Percentiles rank a stretch among this genome's conserved stretches.
phyloP scores from a whole-genome alignment of 1,140 invertebrate genomes.

The Leptestheria dahalacensis region DNA sequence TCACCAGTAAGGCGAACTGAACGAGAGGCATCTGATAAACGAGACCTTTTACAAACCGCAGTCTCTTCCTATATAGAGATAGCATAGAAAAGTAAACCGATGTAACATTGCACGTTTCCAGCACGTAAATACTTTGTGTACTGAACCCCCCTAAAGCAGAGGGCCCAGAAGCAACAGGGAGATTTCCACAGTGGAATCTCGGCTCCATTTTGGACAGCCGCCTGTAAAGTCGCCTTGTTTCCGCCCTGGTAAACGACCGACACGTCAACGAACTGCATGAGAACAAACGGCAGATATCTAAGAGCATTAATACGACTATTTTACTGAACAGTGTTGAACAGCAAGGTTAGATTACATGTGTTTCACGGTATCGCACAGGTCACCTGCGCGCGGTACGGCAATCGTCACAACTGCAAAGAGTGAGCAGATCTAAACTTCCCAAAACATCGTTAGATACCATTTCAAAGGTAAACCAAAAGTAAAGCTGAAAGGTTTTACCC shows the following conservation, averaged over 20 bases:
- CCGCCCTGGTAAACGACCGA: background rate
- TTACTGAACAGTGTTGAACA: too few species aligned
- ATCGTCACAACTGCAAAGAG: background rate
- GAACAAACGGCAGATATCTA: background rate
- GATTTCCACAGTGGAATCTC: background rate
- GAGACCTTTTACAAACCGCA: background rate
- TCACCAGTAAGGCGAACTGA: background rate
- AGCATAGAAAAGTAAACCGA: too few species aligned
- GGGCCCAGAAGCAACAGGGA: background rate
- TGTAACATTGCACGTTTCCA: background rate
- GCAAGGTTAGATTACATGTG: background rate
- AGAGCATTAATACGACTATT: too few species aligned
- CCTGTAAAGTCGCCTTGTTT: background rate
- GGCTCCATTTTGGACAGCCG: background rate
- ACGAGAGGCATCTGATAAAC: background rate
- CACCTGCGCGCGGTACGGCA: background rate
- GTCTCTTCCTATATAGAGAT: background rate
- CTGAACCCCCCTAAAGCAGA: background rate
- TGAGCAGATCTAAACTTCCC: background rate
- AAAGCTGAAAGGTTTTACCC: too few species aligned
- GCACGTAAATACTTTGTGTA: background rate
- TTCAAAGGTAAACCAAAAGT: too few species aligned
- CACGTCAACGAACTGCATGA: conserved; percentile 1
- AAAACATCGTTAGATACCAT: too few species aligned
- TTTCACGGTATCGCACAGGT: background rate